phyloP scores from a whole-genome alignment of 2,797 vertebrate species.

The Todus mexicanus region DNA sequence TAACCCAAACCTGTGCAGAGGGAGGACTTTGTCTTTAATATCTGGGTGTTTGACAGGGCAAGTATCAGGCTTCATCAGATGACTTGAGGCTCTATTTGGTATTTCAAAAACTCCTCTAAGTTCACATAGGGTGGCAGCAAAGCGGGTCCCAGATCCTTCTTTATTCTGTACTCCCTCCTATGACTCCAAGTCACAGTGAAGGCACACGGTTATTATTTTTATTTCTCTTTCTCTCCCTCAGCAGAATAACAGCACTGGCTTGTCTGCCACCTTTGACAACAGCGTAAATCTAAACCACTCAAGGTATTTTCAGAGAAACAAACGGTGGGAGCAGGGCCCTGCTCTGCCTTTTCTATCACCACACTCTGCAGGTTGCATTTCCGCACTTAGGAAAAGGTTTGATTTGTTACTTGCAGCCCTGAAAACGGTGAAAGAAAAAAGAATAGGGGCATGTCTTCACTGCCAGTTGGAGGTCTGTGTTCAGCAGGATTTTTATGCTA shows the following conservation, averaged over 20 bases:
- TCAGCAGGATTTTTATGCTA: background rate
- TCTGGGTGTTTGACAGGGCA: background rate
- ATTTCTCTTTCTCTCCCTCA: background rate
- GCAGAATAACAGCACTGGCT: background rate
- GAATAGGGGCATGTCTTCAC: background rate
- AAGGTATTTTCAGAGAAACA: slow-evolving; percentile 3
- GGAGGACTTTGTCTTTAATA: background rate
- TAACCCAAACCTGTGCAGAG: background rate
- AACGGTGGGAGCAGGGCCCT: background rate
- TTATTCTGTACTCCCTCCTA: background rate
- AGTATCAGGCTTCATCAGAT: background rate
- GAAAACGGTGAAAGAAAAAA: background rate
- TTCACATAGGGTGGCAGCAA: background rate
- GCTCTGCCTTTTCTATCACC: background rate
- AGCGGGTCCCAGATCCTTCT: background rate
- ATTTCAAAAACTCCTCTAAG: background rate
- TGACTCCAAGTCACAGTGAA: background rate
- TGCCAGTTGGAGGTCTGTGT: background rate
- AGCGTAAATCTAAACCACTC: background rate
- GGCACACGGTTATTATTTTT: background rate
- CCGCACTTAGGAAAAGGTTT: background rate
- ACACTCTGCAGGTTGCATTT: background rate
- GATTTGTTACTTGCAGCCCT: background rate
- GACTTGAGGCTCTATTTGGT: background rate
- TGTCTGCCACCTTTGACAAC: slow-evolving; percentile 41